phyloP scores from a whole-genome alignment of 2,797 vertebrate genomes.

The Catamblyrhynchus diadema region DNA sequence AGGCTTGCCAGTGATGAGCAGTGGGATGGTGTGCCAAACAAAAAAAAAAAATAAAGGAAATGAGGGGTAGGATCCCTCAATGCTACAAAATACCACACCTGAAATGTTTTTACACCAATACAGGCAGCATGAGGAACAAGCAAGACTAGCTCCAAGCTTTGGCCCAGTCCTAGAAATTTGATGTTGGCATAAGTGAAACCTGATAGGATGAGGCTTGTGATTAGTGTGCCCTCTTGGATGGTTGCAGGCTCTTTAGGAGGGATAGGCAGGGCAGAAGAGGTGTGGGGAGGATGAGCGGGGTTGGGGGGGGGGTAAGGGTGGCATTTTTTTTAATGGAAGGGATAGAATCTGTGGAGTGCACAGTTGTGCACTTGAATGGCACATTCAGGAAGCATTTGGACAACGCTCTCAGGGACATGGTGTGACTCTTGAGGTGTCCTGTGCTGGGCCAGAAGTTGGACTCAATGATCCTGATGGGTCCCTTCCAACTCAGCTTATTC shows the following conservation, averaged over 20 bases:
- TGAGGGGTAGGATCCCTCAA: not conserved
- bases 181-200: not conserved
- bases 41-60: not conserved
- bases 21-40: not conserved
- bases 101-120: not conserved
- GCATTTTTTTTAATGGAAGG: not conserved
- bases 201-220: not conserved
- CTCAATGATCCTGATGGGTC: not conserved
- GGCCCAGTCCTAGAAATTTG: not conserved
- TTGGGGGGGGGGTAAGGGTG: fast-evolving
- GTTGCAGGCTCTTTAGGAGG: not conserved
- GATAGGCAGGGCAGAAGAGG: not conserved
- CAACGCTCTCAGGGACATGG: not conserved
- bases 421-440: not conserved
- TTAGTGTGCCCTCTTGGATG: not conserved
- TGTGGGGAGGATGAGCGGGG: not conserved
- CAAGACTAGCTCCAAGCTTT: not conserved
- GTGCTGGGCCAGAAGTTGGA: not conserved
- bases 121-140: not conserved
- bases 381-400: not conserved
- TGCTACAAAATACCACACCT: not conserved
- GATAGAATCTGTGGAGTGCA: not conserved
- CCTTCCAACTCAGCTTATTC: not conserved
- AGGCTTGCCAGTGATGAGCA: not conserved
- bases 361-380: not conserved